Percentiles rank a stretch among this genome's conserved stretches.
phyloP scores from a whole-genome alignment of 2,113 vertebrate species.

The Brachirus orientalis region DNA sequence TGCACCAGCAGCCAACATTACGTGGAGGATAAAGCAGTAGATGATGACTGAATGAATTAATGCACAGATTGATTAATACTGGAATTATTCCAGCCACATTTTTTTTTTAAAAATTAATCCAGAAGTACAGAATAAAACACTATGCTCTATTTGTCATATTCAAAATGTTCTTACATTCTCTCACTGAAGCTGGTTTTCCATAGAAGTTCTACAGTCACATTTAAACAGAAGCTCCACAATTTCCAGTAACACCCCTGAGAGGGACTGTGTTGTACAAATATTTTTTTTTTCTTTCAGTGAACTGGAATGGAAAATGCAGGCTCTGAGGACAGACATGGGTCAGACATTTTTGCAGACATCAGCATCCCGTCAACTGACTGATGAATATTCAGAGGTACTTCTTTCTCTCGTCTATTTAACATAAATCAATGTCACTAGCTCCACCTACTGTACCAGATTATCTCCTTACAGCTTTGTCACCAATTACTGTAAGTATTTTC shows the following conservation, averaged over 20 bases:
- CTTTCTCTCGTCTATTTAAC: too few species aligned
- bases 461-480: constrained; percentile 25
- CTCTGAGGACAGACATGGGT: neutral
- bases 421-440: constrained; percentile 23
- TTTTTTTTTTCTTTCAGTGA: neutral
- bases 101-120: too few species aligned
- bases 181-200: neutral
- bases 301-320: neutral
- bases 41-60: too few species aligned
- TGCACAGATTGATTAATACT: too few species aligned
- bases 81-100: too few species aligned
- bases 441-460: constrained; percentile 8
- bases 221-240: neutral
- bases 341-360: constrained; percentile 51
- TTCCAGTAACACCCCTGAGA: neutral
- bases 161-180: too few species aligned
- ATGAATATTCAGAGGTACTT: too few species aligned
- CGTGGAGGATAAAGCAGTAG: too few species aligned
- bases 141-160: too few species aligned
- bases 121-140: too few species aligned
- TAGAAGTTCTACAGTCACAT: neutral
- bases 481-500: constrained; percentile 37
- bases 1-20: too few species aligned
- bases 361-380: too few species aligned
- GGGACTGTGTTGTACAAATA: neutral